Conservation (phyloP, 2,797 vertebrate species). For the Premnoplex brunnescens region DNA sequence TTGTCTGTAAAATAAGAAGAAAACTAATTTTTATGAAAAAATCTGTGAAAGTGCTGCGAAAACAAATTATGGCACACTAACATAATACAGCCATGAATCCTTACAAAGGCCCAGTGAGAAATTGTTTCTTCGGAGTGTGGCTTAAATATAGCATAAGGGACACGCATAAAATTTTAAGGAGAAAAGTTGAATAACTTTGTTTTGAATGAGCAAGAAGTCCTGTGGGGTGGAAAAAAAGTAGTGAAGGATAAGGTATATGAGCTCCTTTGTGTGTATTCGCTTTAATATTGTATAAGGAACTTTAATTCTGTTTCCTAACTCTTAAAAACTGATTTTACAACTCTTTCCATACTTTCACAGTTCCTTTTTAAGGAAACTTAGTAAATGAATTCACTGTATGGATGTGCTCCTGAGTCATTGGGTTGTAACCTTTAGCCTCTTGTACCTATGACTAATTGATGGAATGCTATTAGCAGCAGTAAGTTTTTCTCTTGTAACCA, state of each 20-base stretch:
- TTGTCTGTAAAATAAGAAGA: background rate
- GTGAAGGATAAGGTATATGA: background rate
- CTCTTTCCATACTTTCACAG: background rate
- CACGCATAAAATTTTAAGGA: background rate
- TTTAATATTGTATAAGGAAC: background rate
- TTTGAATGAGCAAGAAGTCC: background rate
- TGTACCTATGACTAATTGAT: background rate
- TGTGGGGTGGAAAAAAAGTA: background rate
- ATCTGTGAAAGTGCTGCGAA: background rate
- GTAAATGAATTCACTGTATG: background rate
- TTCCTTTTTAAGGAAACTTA: background rate
- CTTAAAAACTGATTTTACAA: background rate
- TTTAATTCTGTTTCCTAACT: background rate
- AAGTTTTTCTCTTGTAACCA: background rate
- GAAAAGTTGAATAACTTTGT: background rate
- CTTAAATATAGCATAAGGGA: background rate
- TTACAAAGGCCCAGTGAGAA: background rate
- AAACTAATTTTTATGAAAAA: background rate
- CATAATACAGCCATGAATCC: background rate
- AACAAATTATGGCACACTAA: fast-evolving
- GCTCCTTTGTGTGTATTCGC: background rate
- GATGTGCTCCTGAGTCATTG: background rate
- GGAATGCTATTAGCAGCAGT: background rate
- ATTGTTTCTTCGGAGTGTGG: background rate
- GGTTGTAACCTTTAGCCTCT: background rate